Base-by-base conservation (phyloP, 2,797 vertebrate species). In the Periophthalmus magnuspinnatus region DNA sequence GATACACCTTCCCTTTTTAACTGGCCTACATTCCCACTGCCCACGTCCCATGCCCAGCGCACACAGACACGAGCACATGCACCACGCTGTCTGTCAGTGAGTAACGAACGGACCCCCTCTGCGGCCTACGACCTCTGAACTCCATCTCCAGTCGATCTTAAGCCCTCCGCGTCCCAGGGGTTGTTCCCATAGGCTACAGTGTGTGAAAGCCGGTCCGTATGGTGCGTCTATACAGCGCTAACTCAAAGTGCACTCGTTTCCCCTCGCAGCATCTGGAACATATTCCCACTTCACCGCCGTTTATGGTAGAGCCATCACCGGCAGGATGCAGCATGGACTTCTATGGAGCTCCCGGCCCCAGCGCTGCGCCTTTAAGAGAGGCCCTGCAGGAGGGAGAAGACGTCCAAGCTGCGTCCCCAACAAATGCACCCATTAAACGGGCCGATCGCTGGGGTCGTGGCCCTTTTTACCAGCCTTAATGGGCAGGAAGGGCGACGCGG, bases 1-100 rank as follows among this genome's bases (percentile, higher is more conserved):
- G 80, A 89, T 87, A 88, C 85, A 82, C 71, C 85, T 87, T 89
- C 90, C 85, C 75, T 75, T 86, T 90, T 90, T 90, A 91, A 85
- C 89, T 86, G 86, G 61, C 85, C 85, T 84, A 90, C 79, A 88
- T 90, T 88, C 85, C 78, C 76, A 48, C 73, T 58, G 47, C 65
- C 47, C 73, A 41, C 60, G 41, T 63, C 67, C 47, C 73, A 36
- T 57, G 36, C 63, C 68, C 70, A 48, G 69, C 21, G 55, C 65
- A 63, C 65, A 69, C 63, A 67, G 52, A 59, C 68, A 59, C 54
- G 56, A 47, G 71, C 71, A 71, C 72, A 72, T 54, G 47, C 65
- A 84, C 65, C 75, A 64, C 69, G 58, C 64, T 71, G 71, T 79
- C 78, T 81, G 68, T 61, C 75, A 60, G 54, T 84, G 84, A 90